Evolutionary conservation across 2,113 vertebrate species (phyloP).

Genomic region (Rhombomys opimus): DNA sequence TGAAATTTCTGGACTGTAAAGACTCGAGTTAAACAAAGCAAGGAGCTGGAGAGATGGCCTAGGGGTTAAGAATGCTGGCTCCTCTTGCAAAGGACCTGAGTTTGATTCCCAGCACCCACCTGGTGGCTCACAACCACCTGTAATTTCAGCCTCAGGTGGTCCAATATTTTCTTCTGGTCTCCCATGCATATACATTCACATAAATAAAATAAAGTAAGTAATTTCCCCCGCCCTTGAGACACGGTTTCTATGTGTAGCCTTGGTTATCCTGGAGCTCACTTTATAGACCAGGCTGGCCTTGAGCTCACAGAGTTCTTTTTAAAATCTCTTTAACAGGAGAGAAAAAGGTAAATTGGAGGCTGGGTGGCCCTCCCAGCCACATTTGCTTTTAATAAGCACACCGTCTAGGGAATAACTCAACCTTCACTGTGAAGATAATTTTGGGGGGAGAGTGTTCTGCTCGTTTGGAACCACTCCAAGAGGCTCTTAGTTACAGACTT

Average conservation of each 20-base stretch:
- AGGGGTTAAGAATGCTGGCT: background rate
- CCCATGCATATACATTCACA: background rate
- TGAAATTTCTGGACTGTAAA: background rate
- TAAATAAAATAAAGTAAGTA: background rate
- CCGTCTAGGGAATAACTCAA: slow-evolving; percentile 11
- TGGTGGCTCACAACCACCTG: background rate
- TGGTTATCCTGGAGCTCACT: background rate
- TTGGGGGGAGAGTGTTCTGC: slow-evolving; percentile 30
- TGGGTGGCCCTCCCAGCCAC: slow-evolving; percentile 24
- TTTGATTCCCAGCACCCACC: background rate
- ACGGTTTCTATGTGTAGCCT: background rate
- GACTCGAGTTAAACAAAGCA: background rate
- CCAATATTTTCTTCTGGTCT: background rate
- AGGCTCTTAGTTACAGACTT: slow-evolving; percentile 36
- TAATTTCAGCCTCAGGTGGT: background rate
- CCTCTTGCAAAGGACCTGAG: background rate
- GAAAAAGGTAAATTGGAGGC: background rate
- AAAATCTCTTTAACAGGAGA: background rate
- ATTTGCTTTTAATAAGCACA: slow-evolving; percentile 44
- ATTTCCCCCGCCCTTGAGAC: background rate
- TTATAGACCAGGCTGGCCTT: background rate
- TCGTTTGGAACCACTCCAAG: slow-evolving; percentile 60
- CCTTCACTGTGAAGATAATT: slow-evolving; percentile 74
- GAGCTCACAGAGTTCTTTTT: background rate
- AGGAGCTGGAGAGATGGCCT: background rate